A percentile compares a stretch with the other conserved stretches of the same genome.
These are phyloP conservation scores for Yponomeuta plumbellus DNA, from an alignment of 2,888 invertebrate species.

Conservation along the genomic window DNA sequence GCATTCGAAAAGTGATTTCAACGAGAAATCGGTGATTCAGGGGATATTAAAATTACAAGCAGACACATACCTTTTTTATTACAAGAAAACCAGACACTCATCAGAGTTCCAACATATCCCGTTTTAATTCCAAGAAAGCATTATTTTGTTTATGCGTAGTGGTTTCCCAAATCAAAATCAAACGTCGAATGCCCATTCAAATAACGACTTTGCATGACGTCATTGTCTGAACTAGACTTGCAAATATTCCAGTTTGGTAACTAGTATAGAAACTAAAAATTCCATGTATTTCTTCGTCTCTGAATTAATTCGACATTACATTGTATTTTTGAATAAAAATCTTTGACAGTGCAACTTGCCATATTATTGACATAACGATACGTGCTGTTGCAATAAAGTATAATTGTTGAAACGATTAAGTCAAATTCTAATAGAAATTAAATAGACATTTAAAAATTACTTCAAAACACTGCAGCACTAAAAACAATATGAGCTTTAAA, in stretches of 20 bases:
- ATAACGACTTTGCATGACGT: background rate
- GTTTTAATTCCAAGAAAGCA: background rate
- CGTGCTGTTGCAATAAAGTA: no score
- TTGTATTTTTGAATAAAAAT: background rate
- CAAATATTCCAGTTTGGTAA: background rate
- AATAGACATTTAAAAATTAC: no score
- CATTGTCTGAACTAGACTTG: background rate
- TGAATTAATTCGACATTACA: background rate
- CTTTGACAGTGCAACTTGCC: background rate
- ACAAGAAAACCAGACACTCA: background rate
- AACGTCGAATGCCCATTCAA: background rate
- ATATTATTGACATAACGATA: background rate
- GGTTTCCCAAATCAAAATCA: background rate
- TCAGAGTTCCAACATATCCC: background rate
- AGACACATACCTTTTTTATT: background rate
- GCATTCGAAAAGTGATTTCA: constrained; percentile 3
- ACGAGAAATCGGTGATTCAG: background rate
- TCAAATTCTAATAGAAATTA: no score
- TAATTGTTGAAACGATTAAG: no score
- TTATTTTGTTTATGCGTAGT: background rate
- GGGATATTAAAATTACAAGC: background rate
- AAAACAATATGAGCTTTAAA: no score
- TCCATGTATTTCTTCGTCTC: background rate
- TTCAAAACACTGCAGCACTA: no score
- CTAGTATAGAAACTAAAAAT: background rate